Evolutionary conservation across 2,797 vertebrate species (phyloP).

Genomic region (Ciconia nigra): DNA sequence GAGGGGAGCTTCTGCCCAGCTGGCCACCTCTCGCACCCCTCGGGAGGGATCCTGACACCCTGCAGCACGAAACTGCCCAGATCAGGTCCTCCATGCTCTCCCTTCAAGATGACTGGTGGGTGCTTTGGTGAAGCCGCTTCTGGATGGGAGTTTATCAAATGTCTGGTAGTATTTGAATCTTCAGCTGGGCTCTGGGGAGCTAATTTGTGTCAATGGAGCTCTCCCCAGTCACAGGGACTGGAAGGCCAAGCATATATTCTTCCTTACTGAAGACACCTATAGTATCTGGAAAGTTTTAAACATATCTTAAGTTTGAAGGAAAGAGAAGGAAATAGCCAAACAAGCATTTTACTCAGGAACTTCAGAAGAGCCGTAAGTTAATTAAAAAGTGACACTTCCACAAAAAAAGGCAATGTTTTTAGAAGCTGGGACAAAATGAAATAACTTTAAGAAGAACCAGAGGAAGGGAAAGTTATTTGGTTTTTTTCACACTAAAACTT

Average conservation of each 20-base stretch:
- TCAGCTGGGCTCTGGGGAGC: background rate
- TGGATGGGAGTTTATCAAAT: background rate
- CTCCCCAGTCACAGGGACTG: background rate
- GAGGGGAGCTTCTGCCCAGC: background rate
- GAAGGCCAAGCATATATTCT: background rate
- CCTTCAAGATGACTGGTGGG: background rate
- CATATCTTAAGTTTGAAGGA: background rate
- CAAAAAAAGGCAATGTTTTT: background rate
- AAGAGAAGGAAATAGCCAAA: background rate
- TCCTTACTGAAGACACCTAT: background rate
- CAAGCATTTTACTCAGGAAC: background rate
- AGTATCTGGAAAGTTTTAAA: background rate
- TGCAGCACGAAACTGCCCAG: background rate
- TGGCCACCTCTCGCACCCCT: background rate
- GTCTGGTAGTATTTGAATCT: background rate
- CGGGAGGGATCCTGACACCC: fast-evolving
- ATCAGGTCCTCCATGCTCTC: background rate
- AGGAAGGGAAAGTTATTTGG: background rate
- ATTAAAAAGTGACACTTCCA: background rate
- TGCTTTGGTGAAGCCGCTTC: background rate
- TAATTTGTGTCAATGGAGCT: background rate
- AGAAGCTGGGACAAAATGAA: background rate
- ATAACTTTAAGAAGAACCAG: background rate
- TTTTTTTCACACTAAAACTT: background rate
- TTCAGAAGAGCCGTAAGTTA: background rate